phyloP scores from a whole-genome alignment of 2,888 invertebrate genomes.

The Lasioglossum malachurum region DNA sequence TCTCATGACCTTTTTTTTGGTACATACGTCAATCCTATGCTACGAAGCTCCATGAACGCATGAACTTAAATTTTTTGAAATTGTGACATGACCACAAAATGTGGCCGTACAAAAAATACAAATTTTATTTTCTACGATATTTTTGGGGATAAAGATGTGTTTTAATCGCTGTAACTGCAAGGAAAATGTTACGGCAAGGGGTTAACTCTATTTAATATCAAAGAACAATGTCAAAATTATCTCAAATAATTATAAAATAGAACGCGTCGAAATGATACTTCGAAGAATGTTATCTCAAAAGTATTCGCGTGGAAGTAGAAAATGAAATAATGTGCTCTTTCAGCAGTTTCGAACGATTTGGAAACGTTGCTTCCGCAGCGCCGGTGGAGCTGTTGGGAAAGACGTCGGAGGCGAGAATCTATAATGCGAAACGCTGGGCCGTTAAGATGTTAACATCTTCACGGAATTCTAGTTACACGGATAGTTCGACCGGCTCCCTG shows the following conservation, averaged over 20 bases:
- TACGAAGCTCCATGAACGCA: too few species aligned
- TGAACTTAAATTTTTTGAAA: too few species aligned
- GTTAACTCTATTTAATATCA: too few species aligned
- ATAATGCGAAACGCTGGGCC: neutral
- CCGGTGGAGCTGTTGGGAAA: neutral
- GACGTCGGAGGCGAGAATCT: neutral
- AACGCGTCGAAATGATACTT: too few species aligned
- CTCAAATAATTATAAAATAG: neutral
- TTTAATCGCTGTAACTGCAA: too few species aligned
- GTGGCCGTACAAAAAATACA: too few species aligned
- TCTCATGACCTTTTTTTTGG: too few species aligned
- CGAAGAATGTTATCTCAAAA: neutral
- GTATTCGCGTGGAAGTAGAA: neutral
- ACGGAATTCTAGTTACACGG: constrained; percentile 5
- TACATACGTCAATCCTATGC: too few species aligned
- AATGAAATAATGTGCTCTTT: neutral
- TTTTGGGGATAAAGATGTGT: too few species aligned
- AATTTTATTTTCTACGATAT: too few species aligned
- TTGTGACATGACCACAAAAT: too few species aligned
- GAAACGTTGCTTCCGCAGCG: neutral
- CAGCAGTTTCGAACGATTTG: neutral
- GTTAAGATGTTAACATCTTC: constrained; percentile 10
- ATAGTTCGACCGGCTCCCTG: neutral
- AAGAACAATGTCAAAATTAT: neutral
- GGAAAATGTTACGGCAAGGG: too few species aligned